A percentile compares a stretch with the other conserved stretches of the same genome.
These are phyloP conservation scores for Dendronephthya gigantea DNA, from an alignment of 64 coral and sea anemone species.

Conservation along the genomic window DNA sequence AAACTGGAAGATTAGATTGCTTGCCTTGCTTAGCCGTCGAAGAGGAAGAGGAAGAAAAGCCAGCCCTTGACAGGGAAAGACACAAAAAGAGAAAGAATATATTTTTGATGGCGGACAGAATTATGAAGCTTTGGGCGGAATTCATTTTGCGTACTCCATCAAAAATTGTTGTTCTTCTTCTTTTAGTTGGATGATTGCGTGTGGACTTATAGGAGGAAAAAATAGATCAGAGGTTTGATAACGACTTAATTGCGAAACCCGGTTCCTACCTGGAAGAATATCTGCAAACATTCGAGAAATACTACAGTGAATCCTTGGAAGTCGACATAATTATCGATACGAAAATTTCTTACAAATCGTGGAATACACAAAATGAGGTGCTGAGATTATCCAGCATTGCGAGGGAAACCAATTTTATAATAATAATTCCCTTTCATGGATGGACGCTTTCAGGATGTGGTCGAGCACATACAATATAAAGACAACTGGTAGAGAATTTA, in stretches of 20 bases:
- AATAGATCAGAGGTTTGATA: background rate
- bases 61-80: background rate
- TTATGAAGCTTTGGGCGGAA: background rate
- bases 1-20: background rate
- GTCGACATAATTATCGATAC: slow-evolving; percentile 34
- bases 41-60: background rate
- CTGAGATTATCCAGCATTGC: slow-evolving; percentile 38
- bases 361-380: slow-evolving; percentile 31
- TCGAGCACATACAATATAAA: background rate
- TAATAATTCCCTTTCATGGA: slow-evolving; percentile 38
- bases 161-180: background rate
- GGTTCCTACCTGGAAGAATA: slow-evolving; percentile 22
- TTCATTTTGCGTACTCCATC: background rate
- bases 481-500: slow-evolving; percentile 31
- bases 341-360: slow-evolving; percentile 28
- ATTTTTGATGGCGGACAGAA: background rate
- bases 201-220: background rate
- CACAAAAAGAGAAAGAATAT: background rate
- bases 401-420: slow-evolving; percentile 25
- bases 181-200: background rate
- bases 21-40: background rate
- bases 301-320: slow-evolving; percentile 36
- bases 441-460: slow-evolving; percentile 29
- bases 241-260: background rate
- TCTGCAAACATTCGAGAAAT: slow-evolving; percentile 24